Percentiles rank a stretch among this genome's conserved stretches.
phyloP scores from a whole-genome alignment of 1,140 invertebrate species.

The Atta colombica region DNA sequence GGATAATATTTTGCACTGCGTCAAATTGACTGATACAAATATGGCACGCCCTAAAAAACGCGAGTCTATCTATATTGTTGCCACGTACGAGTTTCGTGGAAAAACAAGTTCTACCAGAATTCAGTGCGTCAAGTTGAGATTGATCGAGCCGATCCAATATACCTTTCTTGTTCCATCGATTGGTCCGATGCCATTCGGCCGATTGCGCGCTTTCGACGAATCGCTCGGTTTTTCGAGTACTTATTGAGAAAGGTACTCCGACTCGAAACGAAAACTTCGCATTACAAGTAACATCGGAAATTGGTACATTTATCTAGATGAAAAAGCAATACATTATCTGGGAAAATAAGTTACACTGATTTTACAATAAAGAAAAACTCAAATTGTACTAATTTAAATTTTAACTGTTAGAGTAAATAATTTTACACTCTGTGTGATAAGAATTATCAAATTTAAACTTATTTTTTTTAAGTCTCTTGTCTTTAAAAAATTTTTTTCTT shows the following conservation, averaged over 20 bases:
- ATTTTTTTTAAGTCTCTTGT: not conserved
- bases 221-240: conserved; percentile 15
- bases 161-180: conserved; percentile 50
- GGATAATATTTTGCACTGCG: conserved; percentile 1
- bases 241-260: conserved; percentile 1
- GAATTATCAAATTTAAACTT: not conserved
- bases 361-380: not conserved
- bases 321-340: not conserved
- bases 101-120: conserved; percentile 66
- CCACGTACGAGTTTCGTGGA: conserved; percentile 70
- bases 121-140: conserved; percentile 66
- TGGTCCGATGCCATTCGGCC: not conserved
- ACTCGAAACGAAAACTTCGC: conserved; percentile 14
- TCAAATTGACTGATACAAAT: conserved; percentile 48
- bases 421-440: not conserved
- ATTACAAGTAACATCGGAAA: conserved; percentile 4
- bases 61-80: conserved; percentile 48
- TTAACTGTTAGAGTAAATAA: not conserved
- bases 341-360: not conserved
- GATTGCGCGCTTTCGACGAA: conserved; percentile 41
- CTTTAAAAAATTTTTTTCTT: not conserved
- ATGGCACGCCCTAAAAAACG: conserved; percentile 31
- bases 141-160: conserved; percentile 60
- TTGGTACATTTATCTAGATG: not conserved
- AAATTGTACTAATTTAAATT: not conserved